Evolutionary conservation across 2,113 vertebrate genomes (phyloP).

Genomic region (Amblyornis subalaris): DNA sequence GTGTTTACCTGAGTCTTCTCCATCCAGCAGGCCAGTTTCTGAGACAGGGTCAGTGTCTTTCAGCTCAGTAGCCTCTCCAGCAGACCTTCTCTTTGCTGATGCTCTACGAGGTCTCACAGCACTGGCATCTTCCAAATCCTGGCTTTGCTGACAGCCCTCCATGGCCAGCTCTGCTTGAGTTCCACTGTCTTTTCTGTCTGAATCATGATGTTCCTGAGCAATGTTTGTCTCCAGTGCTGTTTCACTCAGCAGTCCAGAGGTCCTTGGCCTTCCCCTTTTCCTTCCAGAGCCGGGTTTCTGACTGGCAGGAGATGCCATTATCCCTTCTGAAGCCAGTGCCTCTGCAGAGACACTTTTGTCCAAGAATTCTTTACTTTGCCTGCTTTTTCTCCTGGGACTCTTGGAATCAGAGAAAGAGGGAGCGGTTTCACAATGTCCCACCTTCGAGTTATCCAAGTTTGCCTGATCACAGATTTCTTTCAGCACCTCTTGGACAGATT

Average conservation of each 20-base stretch:
- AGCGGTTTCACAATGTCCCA: not conserved
- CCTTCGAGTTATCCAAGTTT: not conserved
- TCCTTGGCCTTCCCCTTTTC: not conserved
- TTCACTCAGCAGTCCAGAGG: not conserved
- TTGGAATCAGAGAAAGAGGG: not conserved
- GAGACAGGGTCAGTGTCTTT: not conserved
- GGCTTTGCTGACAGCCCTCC: not conserved
- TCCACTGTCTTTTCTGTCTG: not conserved
- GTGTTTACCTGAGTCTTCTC: slow-evolving; percentile 15
- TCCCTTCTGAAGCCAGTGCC: not conserved
- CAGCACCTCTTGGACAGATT: slow-evolving; percentile 10
- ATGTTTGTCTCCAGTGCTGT: not conserved
- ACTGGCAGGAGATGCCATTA: not conserved
- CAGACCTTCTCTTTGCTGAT: slow-evolving; percentile 38
- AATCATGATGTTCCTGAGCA: accelerated
- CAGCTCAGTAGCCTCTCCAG: not conserved
- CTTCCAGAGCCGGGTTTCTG: not conserved
- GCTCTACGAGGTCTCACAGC: not conserved
- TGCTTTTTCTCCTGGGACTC: slow-evolving; percentile 2
- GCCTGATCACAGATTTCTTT: slow-evolving; percentile 15
- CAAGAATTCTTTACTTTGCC: not conserved
- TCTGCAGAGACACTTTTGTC: not conserved
- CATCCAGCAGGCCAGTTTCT: not conserved
- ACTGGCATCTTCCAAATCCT: not conserved
- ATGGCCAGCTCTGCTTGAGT: not conserved